Evolutionary conservation across 1,140 invertebrate genomes (phyloP), one percentile per base, ranked within the genome.

Genomic region (Neodiprion fabricii): DNA sequence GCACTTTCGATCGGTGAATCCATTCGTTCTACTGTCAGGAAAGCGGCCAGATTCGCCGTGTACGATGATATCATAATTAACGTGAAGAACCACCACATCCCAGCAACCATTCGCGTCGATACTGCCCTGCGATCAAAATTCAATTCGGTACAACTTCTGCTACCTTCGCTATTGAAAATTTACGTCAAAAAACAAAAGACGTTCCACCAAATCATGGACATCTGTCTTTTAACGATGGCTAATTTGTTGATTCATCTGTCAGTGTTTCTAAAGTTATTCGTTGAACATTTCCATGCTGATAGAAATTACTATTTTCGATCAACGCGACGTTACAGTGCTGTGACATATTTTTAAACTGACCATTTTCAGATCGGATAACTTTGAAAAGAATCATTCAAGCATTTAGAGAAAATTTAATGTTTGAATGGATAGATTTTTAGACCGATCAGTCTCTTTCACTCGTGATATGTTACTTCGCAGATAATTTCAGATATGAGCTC

Each of bases 31-130:
- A 99, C 97, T 0, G 98, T 99, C 7, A 99, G 88, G 88, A 99
- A 99, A 47, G 98, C 97, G 23, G 98, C 98, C 80, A 99, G 90
- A 87, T 99, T 99, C 49, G 98, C 98, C 40, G 98, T 99, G 88
- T 99, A 99, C 1, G 97, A 99, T 14, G 97, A 99, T 82, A 99
- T 99, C 94, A 99, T 98, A 80, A 99, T 99, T 17, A 99, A 89
- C 0, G 97, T 98, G 88, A 99, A 99, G 87, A 98, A 98, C 97
- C 97, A 98, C 97, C 97, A 99, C 91, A 96, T 97, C 1, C 93
- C 93, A 10, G 96, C 96, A 7, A 98, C 95, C 92, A 97, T 95
- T 75, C 96, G 90, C 0, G 96, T 98, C 4, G 95, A 96, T 10
- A 95, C 91, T 70, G 95, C 95, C 87, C 95, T 96, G 83, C 68